Percentiles rank a stretch among this genome's conserved stretches.
These are phyloP conservation scores for Papilio elwesi DNA, from an alignment of 2,888 invertebrate genomes.

Conservation along the genomic window DNA sequence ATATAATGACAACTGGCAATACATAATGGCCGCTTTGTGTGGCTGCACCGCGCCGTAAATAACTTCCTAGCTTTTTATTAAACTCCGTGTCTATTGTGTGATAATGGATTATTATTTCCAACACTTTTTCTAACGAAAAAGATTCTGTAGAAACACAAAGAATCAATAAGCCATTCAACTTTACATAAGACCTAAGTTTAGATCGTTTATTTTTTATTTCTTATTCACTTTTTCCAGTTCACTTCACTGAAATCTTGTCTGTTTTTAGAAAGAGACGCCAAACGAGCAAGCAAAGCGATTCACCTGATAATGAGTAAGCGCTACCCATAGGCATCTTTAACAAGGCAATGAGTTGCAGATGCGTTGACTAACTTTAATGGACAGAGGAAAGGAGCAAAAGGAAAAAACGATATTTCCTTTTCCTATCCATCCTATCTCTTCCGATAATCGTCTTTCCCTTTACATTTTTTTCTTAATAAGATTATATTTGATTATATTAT, in stretches of 20 bases:
- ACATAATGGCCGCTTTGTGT: conserved; percentile 31
- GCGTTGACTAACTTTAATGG: too few relatives aligned
- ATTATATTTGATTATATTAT: too few relatives aligned
- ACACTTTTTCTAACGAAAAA: neutral
- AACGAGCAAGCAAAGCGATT: too few relatives aligned
- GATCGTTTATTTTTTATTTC: neutral
- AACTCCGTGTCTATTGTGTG: conserved; percentile 19
- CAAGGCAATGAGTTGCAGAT: too few relatives aligned
- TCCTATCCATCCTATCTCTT: too few relatives aligned
- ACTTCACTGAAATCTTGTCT: neutral
- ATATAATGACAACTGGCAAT: conserved; percentile 18
- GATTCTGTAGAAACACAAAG: conserved; percentile 22
- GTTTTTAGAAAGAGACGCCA: neutral
- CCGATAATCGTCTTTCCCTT: too few relatives aligned
- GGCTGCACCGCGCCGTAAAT: conserved; percentile 8
- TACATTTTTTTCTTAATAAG: too few relatives aligned
- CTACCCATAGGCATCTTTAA: too few relatives aligned
- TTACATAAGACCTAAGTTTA: neutral
- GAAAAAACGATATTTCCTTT: too few relatives aligned
- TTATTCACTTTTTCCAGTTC: neutral
- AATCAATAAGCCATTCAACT: conserved; percentile 19
- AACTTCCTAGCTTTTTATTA: conserved; percentile 38
- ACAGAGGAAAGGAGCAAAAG: too few relatives aligned
- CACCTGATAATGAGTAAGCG: too few relatives aligned
- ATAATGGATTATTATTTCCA: conserved; percentile 24